These are phyloP conservation scores for Chesias legatella DNA, from an alignment of 2,888 invertebrate species.

Conservation along the genomic window DNA sequence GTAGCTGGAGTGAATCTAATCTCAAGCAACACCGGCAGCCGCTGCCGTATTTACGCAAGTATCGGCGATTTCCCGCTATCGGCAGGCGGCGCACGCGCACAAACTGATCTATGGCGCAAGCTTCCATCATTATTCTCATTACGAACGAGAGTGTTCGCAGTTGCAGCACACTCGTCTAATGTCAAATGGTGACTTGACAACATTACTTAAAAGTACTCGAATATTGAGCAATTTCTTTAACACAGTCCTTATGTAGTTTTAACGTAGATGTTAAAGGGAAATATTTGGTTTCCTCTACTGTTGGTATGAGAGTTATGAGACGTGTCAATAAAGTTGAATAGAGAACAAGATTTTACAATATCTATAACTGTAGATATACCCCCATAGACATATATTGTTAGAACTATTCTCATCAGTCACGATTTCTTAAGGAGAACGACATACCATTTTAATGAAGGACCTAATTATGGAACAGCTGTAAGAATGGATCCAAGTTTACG, in stretches of 20 bases:
- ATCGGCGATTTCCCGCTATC: slow-evolving; percentile 64
- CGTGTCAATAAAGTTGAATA: too few species aligned
- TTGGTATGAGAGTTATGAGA: background rate
- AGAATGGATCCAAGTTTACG: slow-evolving; percentile 22
- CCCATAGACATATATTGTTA: too few species aligned
- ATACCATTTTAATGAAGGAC: background rate
- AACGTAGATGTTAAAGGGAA: slow-evolving; percentile 5
- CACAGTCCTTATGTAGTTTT: slow-evolving; percentile 30
- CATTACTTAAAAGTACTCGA: slow-evolving; percentile 40
- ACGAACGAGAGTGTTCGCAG: slow-evolving; percentile 54
- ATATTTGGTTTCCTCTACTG: background rate
- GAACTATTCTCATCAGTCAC: too few species aligned
- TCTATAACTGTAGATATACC: too few species aligned
- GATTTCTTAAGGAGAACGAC: too few species aligned
- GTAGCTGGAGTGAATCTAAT: slow-evolving; percentile 45
- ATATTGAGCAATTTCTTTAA: too few species aligned
- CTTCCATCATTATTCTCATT: slow-evolving; percentile 74
- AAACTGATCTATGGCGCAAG: slow-evolving; percentile 60
- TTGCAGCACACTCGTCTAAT: slow-evolving; percentile 49
- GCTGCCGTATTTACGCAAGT: slow-evolving; percentile 74
- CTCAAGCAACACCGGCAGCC: slow-evolving; percentile 37
- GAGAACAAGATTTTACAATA: too few species aligned
- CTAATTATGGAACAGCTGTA: slow-evolving; percentile 4
- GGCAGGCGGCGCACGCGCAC: slow-evolving; percentile 60
- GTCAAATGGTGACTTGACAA: slow-evolving; percentile 50